A percentile compares a stretch with the other conserved stretches of the same genome.
phyloP scores from a whole-genome alignment of 2,113 vertebrate genomes.

The Gymnorhina tibicen region DNA sequence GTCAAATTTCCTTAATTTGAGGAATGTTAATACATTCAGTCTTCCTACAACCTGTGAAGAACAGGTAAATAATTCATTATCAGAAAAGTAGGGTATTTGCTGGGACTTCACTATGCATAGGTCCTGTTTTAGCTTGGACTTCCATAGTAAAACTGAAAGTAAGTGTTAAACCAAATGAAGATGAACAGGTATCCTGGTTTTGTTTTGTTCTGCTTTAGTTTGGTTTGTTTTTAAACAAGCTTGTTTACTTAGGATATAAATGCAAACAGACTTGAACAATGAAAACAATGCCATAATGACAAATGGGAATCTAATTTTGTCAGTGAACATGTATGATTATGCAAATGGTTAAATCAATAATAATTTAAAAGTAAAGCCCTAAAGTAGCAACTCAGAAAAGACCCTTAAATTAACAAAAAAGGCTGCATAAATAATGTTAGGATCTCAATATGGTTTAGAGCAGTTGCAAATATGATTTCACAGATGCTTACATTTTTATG shows the following conservation, averaged over 20 bases:
- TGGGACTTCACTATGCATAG: neutral
- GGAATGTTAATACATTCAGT: neutral
- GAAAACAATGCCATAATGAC: neutral
- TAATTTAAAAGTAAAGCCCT: neutral
- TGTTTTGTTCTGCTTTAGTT: neutral
- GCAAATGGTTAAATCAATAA: neutral
- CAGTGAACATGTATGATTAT: neutral
- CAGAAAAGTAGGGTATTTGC: neutral
- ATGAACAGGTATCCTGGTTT: neutral
- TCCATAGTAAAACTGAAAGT: neutral
- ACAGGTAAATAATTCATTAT: neutral
- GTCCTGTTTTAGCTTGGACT: neutral
- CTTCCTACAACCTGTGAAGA: neutral
- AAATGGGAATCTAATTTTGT: neutral
- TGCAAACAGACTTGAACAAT: neutral
- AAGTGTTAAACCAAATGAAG: neutral
- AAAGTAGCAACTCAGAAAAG: neutral
- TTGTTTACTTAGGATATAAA: neutral
- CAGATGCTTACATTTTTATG: constrained; percentile 11
- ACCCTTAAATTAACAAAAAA: neutral
- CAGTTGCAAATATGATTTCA: constrained; percentile 9
- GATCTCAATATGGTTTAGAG: neutral
- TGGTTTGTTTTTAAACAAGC: neutral
- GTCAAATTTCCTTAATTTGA: neutral
- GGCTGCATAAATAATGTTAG: neutral